Evolutionary conservation across 2,888 invertebrate species (phyloP), one percentile per base, ranked within the genome.

Genomic region (Drosophila aldrichi): DNA sequence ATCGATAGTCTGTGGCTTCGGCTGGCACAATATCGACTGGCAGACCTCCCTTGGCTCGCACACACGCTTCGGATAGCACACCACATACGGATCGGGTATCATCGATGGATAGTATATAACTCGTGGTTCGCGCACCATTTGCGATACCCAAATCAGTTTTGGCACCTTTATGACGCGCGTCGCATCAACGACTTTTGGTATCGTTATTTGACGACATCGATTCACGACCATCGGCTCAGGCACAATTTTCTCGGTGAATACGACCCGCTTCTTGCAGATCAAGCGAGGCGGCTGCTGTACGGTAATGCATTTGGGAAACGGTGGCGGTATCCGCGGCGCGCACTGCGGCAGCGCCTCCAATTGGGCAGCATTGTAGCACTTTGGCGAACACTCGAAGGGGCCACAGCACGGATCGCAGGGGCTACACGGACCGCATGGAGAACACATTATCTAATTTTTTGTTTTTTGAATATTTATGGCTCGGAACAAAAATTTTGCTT

Each of bases 331-430:
- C 59, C 90, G 82, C 34, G 91, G 88, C 5, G 90, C 90, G 67
- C 92, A 92, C 75, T 92, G 92, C 18, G 92, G 91, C 62, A 92
- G 72, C 5, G 91, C 89, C 34, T 90, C 90, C 56, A 92, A 65
- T 55, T 92, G 91, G 3, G 67, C 66, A 7, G 66, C 40, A 41
- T 55, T 66, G 56, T 66, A 66, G 9, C 66, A 66, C 6, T 66
- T 66, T 0, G 66, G 66, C 16, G 67, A 48, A 34, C 66, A 67
- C 34, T 66, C 66, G 10, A 67, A 67, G 16, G 66, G 55, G 7
- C 67, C 66, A 40, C 66, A 55, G 40, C 66, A 66, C 8, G 67
- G 55, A 14, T 66, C 66, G 25, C 67, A 66, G 8, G 55, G 55
- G 55, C 67, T 67, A 40, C 67, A 44, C 0, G 66, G 55, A 36